Evolutionary conservation across 2,888 invertebrate genomes (phyloP).

Genomic region (Autographa gamma): DNA sequence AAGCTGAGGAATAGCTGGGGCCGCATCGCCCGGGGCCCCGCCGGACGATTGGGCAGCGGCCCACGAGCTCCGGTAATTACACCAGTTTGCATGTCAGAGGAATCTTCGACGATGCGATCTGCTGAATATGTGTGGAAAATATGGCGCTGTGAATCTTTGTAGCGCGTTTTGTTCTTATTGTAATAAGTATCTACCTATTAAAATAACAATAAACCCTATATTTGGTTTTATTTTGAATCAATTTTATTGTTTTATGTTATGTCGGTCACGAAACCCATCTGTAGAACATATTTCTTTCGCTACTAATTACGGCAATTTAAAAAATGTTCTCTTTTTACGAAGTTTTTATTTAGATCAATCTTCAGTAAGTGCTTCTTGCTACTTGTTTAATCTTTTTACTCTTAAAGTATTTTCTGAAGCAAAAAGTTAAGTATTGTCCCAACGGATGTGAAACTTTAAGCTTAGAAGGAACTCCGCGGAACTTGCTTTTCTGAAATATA

Average conservation of each 20-base stretch:
- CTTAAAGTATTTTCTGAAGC: background rate
- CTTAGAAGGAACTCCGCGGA: background rate
- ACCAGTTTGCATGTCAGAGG: slow-evolving; percentile 52
- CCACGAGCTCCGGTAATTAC: slow-evolving; percentile 51
- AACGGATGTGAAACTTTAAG: background rate
- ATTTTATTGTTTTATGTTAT: background rate
- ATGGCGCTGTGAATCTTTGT: slow-evolving; percentile 12
- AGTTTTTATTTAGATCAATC: slow-evolving; percentile 2
- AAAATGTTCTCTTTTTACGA: background rate
- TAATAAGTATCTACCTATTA: too few species aligned
- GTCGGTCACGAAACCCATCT: background rate
- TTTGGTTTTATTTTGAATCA: too few species aligned
- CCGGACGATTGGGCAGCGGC: slow-evolving; percentile 43
- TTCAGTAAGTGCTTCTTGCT: background rate
- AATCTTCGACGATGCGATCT: slow-evolving; percentile 43
- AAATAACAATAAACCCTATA: too few species aligned
- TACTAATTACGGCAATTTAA: background rate
- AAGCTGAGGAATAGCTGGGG: slow-evolving; percentile 39
- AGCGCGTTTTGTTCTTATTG: slow-evolving; percentile 10
- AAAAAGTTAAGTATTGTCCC: slow-evolving; percentile 12
- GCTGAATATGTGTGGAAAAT: slow-evolving; percentile 27
- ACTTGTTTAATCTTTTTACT: slow-evolving; percentile 4
- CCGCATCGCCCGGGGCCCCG: slow-evolving; percentile 41
- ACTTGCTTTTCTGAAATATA: background rate
- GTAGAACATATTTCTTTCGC: background rate